Base-by-base conservation (phyloP, 2,888 invertebrate species). In the Julus scanicus region DNA sequence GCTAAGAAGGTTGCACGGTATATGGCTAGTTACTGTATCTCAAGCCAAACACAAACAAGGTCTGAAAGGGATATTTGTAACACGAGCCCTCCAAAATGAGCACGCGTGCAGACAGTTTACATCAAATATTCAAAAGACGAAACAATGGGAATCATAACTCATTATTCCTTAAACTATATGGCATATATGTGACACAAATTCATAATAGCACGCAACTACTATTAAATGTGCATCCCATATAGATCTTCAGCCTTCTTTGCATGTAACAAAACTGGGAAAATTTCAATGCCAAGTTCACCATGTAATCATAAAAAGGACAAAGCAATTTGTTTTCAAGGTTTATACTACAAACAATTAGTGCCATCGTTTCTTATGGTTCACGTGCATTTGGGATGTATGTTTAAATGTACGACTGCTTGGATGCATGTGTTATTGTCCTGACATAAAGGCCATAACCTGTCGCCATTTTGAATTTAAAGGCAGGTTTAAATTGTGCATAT, bases 51-150 rank as follows among this genome's bases (percentile, higher is more conserved):
- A n/a, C 63, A 63, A 63, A 63, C 63, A 63, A 63, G 63, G n/a
- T 6, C 63, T 63, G 63, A 63, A 15, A 53, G 63, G 17, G 63
- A 63, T 29, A 29, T n/a, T 63, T n/a, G n/a, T n/a, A 63, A 63
- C 13, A 53, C 17, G 17, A 53, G 53, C 53, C 53, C 53, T 53
- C 6, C 53, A 53, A 53, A 53, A 53, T 63, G 63, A 63, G n/a
- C 63, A 63, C 63, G 63, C 63, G 17, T 17, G 63, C n/a, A 63
- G 63, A 63, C 63, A 63, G 63, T 63, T 63, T 6, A 17, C n/a
- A 63, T 63, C 17, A 63, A 63, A 63, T 63, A 63, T 63, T 63
- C 63, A 63, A 63, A 63, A 63, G 63, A 63, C 17, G 63, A 63
- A 63, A n/a, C 20, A 17, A 63, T n/a, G 63, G n/a, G 63, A 63